phyloP scores from a whole-genome alignment of 2,888 invertebrate species.

The Cactoblastis cactorum region DNA sequence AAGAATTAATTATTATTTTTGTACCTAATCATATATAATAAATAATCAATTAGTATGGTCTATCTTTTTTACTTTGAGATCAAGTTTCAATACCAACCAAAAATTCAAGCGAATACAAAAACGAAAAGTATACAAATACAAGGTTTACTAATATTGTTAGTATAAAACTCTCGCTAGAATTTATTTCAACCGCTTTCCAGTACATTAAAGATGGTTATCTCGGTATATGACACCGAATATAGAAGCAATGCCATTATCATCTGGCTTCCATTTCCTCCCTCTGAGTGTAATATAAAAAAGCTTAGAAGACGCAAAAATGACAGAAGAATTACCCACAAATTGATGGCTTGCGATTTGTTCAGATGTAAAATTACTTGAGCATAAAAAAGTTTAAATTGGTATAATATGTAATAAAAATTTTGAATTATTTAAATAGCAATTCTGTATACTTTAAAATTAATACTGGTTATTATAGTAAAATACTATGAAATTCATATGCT shows the following conservation, averaged over 20 bases:
- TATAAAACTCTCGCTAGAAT: not conserved
- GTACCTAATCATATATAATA: too few species aligned
- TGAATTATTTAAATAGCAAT: too few species aligned
- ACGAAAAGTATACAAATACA: not conserved
- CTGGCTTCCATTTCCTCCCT: slow-evolving; percentile 34
- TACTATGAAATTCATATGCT: too few species aligned
- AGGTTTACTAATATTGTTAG: not conserved
- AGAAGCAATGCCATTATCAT: slow-evolving; percentile 26
- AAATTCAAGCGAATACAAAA: not conserved
- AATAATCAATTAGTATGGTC: too few species aligned
- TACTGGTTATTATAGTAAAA: too few species aligned
- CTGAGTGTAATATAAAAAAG: slow-evolving; percentile 48
- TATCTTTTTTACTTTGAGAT: too few species aligned
- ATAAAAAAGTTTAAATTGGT: not conserved
- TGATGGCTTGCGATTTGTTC: slow-evolving; percentile 26
- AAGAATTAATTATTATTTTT: too few species aligned
- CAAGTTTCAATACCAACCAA: too few species aligned
- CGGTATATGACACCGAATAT: not conserved
- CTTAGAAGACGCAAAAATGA: slow-evolving; percentile 38
- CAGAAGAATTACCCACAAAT: slow-evolving; percentile 32
- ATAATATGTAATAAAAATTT: too few species aligned
- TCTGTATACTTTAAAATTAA: too few species aligned
- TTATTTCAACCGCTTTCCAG: not conserved
- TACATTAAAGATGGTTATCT: not conserved
- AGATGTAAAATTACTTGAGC: slow-evolving; percentile 18